Conservation (phyloP, 2,113 vertebrate species). For the Eulemur rufifrons region DNA sequence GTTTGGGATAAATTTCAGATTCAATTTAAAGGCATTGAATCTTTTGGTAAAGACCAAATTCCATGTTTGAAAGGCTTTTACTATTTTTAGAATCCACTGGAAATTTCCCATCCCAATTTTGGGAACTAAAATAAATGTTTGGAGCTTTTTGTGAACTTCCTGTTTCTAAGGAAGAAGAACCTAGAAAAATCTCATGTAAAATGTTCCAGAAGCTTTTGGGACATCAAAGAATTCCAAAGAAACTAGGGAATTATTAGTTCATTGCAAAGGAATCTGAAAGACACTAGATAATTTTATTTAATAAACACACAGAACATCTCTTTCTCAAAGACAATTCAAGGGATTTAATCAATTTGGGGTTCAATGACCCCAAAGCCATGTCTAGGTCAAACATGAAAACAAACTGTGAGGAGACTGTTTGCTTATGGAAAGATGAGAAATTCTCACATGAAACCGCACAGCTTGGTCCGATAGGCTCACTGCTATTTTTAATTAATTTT, state of each 20-base stretch:
- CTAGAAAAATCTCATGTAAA: conserved; percentile 57
- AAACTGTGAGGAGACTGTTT: background rate
- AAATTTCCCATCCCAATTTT: conserved; percentile 3
- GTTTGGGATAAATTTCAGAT: background rate
- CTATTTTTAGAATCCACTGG: conserved; percentile 42
- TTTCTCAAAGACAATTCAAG: conserved; percentile 46
- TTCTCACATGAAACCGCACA: conserved; percentile 23
- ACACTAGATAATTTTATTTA: conserved; percentile 46
- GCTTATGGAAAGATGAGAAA: background rate
- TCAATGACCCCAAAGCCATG: conserved; percentile 28
- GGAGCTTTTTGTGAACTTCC: conserved; percentile 59
- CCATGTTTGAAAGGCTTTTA: background rate
- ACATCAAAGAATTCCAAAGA: conserved; percentile 54
- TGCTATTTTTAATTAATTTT: background rate
- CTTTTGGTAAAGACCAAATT: conserved; percentile 15
- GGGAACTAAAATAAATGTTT: conserved; percentile 64
- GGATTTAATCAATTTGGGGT: conserved; percentile 29
- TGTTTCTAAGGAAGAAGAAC: conserved; percentile 62
- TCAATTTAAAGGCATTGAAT: background rate
- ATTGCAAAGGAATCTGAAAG: conserved; percentile 38
- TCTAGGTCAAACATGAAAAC: conserved; percentile 5
- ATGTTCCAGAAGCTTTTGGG: conserved; percentile 51
- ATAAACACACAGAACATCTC: conserved; percentile 36
- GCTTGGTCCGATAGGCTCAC: background rate
- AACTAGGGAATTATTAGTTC: conserved; percentile 50